Base-by-base conservation (phyloP, 1,140 invertebrate species). In the Wasmannia auropunctata region DNA sequence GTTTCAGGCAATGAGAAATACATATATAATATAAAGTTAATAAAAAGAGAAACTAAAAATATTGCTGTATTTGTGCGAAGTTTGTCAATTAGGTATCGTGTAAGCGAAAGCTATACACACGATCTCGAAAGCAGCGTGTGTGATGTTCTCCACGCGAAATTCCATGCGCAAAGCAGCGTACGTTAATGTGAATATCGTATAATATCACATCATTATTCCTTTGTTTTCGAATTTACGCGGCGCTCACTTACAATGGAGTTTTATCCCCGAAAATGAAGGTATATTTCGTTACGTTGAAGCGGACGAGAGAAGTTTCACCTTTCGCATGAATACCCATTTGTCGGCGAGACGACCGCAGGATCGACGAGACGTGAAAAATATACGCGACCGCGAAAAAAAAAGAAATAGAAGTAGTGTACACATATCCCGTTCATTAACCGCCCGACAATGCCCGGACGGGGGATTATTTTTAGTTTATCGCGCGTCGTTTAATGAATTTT, bases 381-480 rank as follows among this genome's bases (percentile, higher is more conserved):
- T 54, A 70, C 46, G 25, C n/a, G 19, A 10, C 19, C 7, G 1
- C 16, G 11, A 16, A 46, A 72, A 74, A 72, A 83, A 62, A 14
- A 58, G n/a, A n/a, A n/a, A n/a, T n/a, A n/a, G n/a, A n/a, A n/a
- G n/a, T n/a, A n/a, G n/a, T n/a, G n/a, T n/a, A n/a, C 25, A 7
- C 58, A 34, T 46, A 19, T 72, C 37, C 56, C 54, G 67, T 83
- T 83, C 63, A 74, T 90, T 91, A 87, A 69, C 19, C n/a, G 22
- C 10, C 51, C 40, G 51, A 74, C 49, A 83, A 84, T 70, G 65
- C 54, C n/a, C 22, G 34, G 51, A 63, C 8, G 28, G 46, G n/a
- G 58, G 81, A 91, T 90, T 81, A 87, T 90, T 91, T 91, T 87
- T 83, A 49, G 54, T 80, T 70, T 87, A 86, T 84, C 70, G 67